Evolutionary conservation across 2,888 invertebrate genomes (phyloP), one percentile per base, ranked within the genome.

Genomic region (Caradrina kadenii): DNA sequence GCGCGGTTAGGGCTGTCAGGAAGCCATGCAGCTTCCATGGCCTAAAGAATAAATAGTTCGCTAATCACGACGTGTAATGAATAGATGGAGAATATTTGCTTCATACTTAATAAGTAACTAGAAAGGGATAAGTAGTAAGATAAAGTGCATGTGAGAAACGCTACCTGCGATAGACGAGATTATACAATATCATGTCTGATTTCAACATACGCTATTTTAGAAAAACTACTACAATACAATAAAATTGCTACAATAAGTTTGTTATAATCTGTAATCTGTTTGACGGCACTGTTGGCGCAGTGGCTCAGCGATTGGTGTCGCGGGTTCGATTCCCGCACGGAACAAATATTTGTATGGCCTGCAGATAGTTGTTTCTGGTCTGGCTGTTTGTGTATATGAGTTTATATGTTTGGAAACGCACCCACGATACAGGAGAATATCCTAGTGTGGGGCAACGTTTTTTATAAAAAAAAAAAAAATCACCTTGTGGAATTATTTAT

Each of bases 51-150:
- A 10, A 4, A 11, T n/a, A n/a, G n/a, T n/a, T 39, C 5, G 19
- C 15, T 5, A 13, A 53, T 21, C 13, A 60, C 10, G 5, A 8
- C 15, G n/a, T 42, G 17, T 7, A 42, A 63, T 49, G 7, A 39
- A 17, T 3, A 21, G 26, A 48, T 17, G 39, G 4, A 45, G 31
- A 73, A 64, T 42, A n/a, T 17, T 19, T 26, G 26, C 63, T 26
- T 39, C 31, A 8, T 15, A 60, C 61, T 60, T 6, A 45, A 13
- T n/a, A 8, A 19, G 17, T n/a, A n/a, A 26, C 26, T 21, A 39
- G 31, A 53, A 58, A 48, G 26, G 21, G 39, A 69, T 61, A 60
- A 53, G 31, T 6, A 60, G 39, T 50, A 63, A 63, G n/a, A 55
- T 52, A 72, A 35, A 7, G 10, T 31, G 17, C 26, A 26, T 26